phyloP scores from a whole-genome alignment of 2,888 invertebrate species.

The Hydriomena furcata region DNA sequence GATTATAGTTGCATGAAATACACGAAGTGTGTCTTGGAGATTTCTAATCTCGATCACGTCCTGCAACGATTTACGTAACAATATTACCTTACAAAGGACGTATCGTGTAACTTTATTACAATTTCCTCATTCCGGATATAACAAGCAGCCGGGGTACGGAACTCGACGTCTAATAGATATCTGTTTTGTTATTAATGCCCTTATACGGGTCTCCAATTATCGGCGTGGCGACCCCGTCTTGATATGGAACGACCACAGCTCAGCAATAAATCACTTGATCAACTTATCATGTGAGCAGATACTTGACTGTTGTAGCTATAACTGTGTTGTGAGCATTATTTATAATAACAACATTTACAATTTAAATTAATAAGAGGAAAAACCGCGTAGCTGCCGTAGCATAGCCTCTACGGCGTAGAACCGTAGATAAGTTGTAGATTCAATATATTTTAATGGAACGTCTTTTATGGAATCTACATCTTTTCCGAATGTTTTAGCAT shows the following conservation, averaged over 20 bases:
- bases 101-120: conserved; percentile 67
- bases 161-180: conserved; percentile 64
- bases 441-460: no score
- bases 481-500: no score
- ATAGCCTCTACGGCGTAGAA: conserved; percentile 4
- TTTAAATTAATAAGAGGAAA: no score
- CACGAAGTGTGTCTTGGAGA: no score
- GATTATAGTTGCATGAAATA: no score
- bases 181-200: conserved; percentile 77
- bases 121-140: conserved; percentile 68
- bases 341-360: no score
- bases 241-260: conserved; percentile 41
- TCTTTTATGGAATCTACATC: no score
- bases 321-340: no score
- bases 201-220: conserved; percentile 72
- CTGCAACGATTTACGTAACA: conserved; percentile 62
- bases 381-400: no score
- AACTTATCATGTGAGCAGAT: neutral
- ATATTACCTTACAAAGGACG: conserved; percentile 58
- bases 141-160: conserved; percentile 59
- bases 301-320: neutral
- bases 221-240: conserved; percentile 48
- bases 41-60: conserved; percentile 48
- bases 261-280: conserved; percentile 25
- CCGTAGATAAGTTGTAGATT: no score